Percentiles rank a stretch among this genome's conserved stretches.
Evolutionary conservation across 2,888 invertebrate genomes (phyloP).

Genomic region (Trilocha varians): DNA sequence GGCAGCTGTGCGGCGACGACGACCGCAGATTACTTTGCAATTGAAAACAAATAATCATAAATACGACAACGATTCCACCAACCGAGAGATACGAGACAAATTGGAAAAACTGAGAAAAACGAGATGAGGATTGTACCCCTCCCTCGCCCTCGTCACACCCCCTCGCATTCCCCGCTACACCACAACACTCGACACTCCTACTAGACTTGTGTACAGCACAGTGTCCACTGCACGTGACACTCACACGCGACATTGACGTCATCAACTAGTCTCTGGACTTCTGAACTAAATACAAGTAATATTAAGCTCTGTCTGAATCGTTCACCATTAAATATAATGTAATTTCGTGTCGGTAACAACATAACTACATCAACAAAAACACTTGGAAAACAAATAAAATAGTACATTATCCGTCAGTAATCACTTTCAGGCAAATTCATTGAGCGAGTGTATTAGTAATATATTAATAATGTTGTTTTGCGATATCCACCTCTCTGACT

Average conservation of each 20-base stretch:
- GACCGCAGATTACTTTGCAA: slow-evolving; percentile 23
- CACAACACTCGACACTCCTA: background rate
- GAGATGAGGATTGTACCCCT: background rate
- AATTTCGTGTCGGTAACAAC: background rate
- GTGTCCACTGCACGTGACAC: background rate
- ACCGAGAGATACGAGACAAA: background rate
- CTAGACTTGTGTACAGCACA: no score
- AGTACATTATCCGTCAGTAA: slow-evolving; percentile 19
- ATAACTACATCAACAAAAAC: background rate
- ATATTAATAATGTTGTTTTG: background rate
- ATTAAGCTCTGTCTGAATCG: no score
- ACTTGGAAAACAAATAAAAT: background rate
- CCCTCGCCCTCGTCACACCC: background rate
- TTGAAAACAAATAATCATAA: slow-evolving; percentile 25
- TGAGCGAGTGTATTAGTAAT: background rate
- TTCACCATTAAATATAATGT: no score
- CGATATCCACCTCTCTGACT: background rate
- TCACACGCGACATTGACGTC: no score
- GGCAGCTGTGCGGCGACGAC: slow-evolving; percentile 20
- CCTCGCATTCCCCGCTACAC: background rate
- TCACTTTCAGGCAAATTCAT: slow-evolving; percentile 2
- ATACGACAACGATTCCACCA: slow-evolving; percentile 10
- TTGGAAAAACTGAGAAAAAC: background rate
- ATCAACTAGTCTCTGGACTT: no score
- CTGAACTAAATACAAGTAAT: no score